These are phyloP conservation scores for Cataglyphis hispanica DNA, from an alignment of 1,140 invertebrate species.

Conservation along the genomic window DNA sequence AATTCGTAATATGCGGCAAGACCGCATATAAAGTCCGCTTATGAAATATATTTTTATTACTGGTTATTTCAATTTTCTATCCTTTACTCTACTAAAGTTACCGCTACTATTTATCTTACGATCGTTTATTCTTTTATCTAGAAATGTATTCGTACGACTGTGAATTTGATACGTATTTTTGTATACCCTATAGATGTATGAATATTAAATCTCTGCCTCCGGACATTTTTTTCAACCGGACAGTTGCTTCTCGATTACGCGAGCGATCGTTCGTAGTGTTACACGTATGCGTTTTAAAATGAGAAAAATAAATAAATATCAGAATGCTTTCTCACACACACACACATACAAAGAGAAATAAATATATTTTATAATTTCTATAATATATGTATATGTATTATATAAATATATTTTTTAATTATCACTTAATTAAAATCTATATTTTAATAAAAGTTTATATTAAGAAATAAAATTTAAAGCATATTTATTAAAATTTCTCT, in stretches of 20 bases:
- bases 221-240: too few species aligned
- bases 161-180: conserved; percentile 21
- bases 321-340: too few species aligned
- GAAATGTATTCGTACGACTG: conserved; percentile 19
- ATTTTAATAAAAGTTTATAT: too few species aligned
- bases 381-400: background rate
- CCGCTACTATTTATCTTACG: conserved; percentile 1
- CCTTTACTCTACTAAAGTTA: background rate
- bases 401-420: too few species aligned
- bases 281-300: background rate
- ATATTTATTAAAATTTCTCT: too few species aligned
- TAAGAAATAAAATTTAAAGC: too few species aligned
- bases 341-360: too few species aligned
- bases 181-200: background rate
- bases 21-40: background rate
- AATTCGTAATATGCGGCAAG: background rate
- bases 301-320: background rate
- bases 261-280: background rate
- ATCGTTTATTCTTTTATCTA: background rate
- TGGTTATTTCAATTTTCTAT: background rate
- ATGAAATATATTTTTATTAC: background rate
- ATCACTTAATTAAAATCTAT: too few species aligned
- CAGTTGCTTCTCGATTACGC: conserved; percentile 11
- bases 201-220: conserved; percentile 30
- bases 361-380: too few species aligned